Evolutionary conservation across 2,113 vertebrate genomes (phyloP).

Genomic region (Lepidothrix coronata): DNA sequence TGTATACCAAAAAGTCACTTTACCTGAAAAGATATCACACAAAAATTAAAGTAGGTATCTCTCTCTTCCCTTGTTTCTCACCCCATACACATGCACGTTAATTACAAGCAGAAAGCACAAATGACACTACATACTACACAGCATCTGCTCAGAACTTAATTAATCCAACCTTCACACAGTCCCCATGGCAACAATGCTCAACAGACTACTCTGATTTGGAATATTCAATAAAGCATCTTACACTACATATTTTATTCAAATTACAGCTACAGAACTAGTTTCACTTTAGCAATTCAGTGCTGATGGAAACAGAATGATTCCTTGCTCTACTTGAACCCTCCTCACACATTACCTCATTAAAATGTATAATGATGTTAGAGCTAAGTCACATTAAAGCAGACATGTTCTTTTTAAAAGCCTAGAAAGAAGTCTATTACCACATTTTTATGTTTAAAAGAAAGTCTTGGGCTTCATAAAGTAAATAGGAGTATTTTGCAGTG

Average conservation of each 20-base stretch:
- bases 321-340: conserved; percentile 12
- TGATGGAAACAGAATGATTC: background rate
- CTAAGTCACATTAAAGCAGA: background rate
- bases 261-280: conserved; percentile 1
- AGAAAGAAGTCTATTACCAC: background rate
- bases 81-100: background rate
- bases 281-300: background rate
- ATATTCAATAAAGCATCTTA: conserved; percentile 49
- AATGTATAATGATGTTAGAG: background rate
- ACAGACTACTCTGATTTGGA: conserved; percentile 40
- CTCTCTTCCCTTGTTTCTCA: background rate
- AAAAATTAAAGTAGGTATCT: background rate
- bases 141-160: conserved; percentile 75
- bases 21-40: background rate
- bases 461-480: background rate
- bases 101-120: conserved; percentile 68
- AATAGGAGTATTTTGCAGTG: background rate
- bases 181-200: conserved; percentile 69
- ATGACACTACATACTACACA: conserved; percentile 47
- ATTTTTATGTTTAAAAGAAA: background rate
- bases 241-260: conserved; percentile 58
- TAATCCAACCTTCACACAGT: conserved; percentile 59
- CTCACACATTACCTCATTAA: conserved; percentile 2
- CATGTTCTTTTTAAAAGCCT: background rate
- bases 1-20: background rate